Base-by-base conservation (phyloP, 2,888 invertebrate species). In the Phasia obesa region DNA sequence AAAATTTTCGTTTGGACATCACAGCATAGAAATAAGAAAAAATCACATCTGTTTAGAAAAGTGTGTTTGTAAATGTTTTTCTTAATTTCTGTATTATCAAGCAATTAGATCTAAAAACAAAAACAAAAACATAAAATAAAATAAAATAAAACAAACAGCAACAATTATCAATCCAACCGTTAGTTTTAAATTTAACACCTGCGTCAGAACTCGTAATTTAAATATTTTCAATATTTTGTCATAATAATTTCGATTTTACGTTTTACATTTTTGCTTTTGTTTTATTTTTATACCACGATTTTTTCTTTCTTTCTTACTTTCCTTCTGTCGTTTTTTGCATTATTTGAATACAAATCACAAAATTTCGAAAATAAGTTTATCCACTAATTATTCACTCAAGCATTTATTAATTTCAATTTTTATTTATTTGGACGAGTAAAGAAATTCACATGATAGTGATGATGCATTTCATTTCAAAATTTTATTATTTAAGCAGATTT, bases 111-210 rank as follows among this genome's bases (percentile, higher is more conserved):
- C 79, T 76, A 64, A 62, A 55, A 17, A 42, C n/a, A 25, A 13
- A 7, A 25, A 19, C 19, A 49, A 5, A 49, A 31, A n/a, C n/a
- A n/a, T n/a, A n/a, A n/a, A n/a, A n/a, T n/a, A n/a, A n/a, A n/a
- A n/a, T n/a, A n/a, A n/a, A n/a, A n/a, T n/a, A 13, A 7, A 25
- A 19, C 19, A 49, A 5, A 49, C 19, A 49, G n/a, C 25, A 49
- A 60, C 25, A 67, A 59, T 75, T 49, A 57, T 79, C 31, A 53
- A 35, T 51, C 44, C 51, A 59, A 82, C 64, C 65, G 62, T 78
- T 79, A 59, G 65, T 69, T 71, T 77, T 62, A 57, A 71, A 67
- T 80, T 80, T 60, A 74, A 74, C 82, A 78, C 77, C 73, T 78
- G 77, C 82, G 82, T 82, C 77, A 82, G 69, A 62, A 62, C 51